Evolutionary conservation across 53 echinoderm and acorn worm species (phyloP).

Genomic region (Echinometra lucunter): DNA sequence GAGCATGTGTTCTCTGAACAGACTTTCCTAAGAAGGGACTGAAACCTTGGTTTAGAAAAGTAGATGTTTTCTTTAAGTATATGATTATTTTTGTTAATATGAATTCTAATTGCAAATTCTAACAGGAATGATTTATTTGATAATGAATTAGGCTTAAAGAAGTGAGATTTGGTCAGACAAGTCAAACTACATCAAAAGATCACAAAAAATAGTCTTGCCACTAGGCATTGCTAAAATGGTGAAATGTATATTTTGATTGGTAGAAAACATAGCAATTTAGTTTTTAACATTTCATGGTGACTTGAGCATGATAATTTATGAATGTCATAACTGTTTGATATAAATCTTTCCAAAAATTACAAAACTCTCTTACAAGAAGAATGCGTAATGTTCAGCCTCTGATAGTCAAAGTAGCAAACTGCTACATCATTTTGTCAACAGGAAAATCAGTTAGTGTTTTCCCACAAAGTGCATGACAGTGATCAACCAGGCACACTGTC

Average conservation of each 20-base stretch:
- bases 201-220: too few species aligned
- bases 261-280: neutral
- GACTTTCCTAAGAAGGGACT: neutral
- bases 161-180: too few species aligned
- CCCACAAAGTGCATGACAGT: neutral
- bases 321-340: neutral
- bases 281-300: neutral
- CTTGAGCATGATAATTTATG: neutral
- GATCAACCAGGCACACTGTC: neutral
- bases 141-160: too few species aligned
- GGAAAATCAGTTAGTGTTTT: slow-evolving; percentile 17
- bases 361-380: neutral
- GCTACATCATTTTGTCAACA: neutral
- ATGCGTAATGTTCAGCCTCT: too few species aligned
- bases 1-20: neutral
- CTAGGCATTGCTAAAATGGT: too few species aligned
- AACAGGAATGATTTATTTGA: too few species aligned
- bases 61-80: neutral
- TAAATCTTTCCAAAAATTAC: too few species aligned
- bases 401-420: neutral
- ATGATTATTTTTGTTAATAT: too few species aligned
- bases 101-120: too few species aligned
- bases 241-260: too few species aligned
- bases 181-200: too few species aligned
- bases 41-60: neutral